phyloP scores from a whole-genome alignment of 2,113 vertebrate species.

The Takifugu flavidus region DNA sequence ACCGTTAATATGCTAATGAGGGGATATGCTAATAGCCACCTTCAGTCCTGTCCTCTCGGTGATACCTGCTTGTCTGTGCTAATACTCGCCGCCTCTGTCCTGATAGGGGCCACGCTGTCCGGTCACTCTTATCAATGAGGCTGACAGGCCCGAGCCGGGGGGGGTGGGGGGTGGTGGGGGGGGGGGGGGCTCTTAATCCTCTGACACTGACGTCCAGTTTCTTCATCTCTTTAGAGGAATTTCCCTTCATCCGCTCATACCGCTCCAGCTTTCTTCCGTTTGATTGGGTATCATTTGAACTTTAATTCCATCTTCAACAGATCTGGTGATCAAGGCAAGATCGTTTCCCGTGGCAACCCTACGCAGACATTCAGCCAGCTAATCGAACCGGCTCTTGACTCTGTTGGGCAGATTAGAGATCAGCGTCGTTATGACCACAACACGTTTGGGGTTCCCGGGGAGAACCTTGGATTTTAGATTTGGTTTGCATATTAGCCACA shows the following conservation, averaged over 20 bases:
- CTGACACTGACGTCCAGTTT: not conserved
- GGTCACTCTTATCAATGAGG: slow-evolving; percentile 19
- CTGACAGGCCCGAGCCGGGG: slow-evolving; percentile 21
- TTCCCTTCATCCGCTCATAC: no score
- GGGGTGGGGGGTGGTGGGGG: not conserved
- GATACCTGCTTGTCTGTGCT: slow-evolving; percentile 29
- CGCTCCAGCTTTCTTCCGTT: not conserved
- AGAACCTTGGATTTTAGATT: no score
- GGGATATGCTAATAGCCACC: slow-evolving; percentile 50
- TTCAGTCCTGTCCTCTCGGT: slow-evolving; percentile 42
- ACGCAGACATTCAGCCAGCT: slow-evolving; percentile 10
- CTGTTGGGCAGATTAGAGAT: not conserved
- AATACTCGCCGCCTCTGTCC: slow-evolving; percentile 35
- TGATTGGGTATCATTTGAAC: slow-evolving; percentile 6
- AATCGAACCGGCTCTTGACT: slow-evolving; percentile 43
- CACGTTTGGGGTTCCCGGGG: no score
- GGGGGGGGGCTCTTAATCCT: slow-evolving; percentile 6
- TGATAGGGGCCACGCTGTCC: slow-evolving; percentile 21
- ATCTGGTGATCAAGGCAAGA: slow-evolving; percentile 22
- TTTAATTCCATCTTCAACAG: slow-evolving; percentile 5
- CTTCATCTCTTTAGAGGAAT: not conserved
- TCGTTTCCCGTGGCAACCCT: slow-evolving; percentile 40
- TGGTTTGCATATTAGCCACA: no score
- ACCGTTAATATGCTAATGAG: slow-evolving; percentile 51
- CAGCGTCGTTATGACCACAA: no score